Conservation (phyloP, 2,888 invertebrate species). For the Trissolcus brochymenae region DNA sequence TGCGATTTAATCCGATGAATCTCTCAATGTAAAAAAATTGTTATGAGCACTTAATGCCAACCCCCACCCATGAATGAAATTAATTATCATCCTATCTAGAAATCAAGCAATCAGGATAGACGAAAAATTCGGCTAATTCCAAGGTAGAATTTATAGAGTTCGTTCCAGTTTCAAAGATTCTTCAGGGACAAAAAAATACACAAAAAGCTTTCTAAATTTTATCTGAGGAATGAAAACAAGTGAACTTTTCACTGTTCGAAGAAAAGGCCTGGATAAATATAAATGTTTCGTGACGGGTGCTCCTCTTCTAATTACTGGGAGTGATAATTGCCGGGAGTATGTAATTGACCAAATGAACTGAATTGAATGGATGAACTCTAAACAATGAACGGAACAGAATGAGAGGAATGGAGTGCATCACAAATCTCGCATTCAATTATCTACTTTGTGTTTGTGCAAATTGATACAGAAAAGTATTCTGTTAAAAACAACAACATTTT, state of each 20-base stretch:
- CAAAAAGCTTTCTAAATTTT: neutral
- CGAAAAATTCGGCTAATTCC: too few species aligned
- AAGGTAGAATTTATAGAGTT: too few species aligned
- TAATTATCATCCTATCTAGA: too few species aligned
- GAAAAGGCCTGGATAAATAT: slow-evolving; percentile 21
- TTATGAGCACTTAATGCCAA: slow-evolving; percentile 30
- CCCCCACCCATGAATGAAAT: neutral
- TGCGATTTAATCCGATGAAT: slow-evolving; percentile 6
- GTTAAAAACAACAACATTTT: neutral
- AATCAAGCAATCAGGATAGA: too few species aligned
- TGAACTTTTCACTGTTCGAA: slow-evolving; percentile 29
- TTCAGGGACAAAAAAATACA: neutral
- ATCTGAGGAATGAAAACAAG: neutral
- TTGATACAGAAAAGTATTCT: neutral
- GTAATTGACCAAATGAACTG: slow-evolving; percentile 53
- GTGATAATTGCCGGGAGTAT: slow-evolving; percentile 45
- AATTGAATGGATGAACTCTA: slow-evolving; percentile 51
- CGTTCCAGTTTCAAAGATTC: neutral
- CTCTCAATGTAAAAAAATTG: slow-evolving; percentile 19
- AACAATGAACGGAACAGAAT: slow-evolving; percentile 52
- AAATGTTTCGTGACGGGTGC: slow-evolving; percentile 27
- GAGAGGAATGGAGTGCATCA: slow-evolving; percentile 34
- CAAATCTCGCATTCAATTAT: slow-evolving; percentile 32
- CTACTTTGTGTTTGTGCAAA: slow-evolving; percentile 4
- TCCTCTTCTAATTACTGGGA: slow-evolving; percentile 35